A percentile compares a stretch with the other conserved stretches of the same genome.
Conservation (phyloP, 1,140 invertebrate genomes). For the Drosophila subpulchrella region DNA sequence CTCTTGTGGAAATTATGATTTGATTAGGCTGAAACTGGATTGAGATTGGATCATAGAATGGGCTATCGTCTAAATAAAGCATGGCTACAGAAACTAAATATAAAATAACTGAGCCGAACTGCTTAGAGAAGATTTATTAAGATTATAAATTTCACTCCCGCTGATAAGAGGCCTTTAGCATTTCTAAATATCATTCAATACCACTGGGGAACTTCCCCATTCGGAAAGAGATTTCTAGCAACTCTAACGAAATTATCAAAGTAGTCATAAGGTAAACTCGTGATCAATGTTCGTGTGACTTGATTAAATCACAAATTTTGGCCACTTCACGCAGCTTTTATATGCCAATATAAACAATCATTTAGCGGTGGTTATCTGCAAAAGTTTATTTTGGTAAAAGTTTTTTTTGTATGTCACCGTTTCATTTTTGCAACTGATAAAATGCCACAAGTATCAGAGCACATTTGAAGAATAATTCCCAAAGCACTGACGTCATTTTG, state of each 20-base stretch:
- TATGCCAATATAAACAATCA: constrained; percentile 31
- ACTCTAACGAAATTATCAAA: constrained; percentile 12
- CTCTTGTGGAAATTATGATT: constrained; percentile 25
- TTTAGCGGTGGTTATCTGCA: constrained; percentile 27
- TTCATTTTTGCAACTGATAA: constrained; percentile 17
- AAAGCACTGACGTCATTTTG: constrained; percentile 28
- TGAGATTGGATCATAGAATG: constrained; percentile 14
- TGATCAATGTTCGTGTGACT: constrained; percentile 36
- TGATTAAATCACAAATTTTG: constrained; percentile 29
- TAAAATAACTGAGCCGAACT: too few species aligned
- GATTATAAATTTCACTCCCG: too few species aligned
- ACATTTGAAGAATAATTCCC: constrained; percentile 7
- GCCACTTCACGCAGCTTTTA: constrained; percentile 7
- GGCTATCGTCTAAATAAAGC: too few species aligned
- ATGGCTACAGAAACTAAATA: too few species aligned
- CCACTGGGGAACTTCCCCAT: neutral
- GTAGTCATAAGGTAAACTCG: constrained; percentile 22
- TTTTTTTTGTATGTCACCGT: constrained; percentile 17
- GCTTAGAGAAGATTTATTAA: too few species aligned
- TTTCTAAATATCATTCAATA: neutral
- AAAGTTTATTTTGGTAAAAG: constrained; percentile 19
- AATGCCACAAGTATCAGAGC: constrained; percentile 28
- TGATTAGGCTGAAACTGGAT: constrained; percentile 52
- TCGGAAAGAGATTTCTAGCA: constrained; percentile 6
- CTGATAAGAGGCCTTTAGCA: neutral